Evolutionary conservation across 2,797 vertebrate species (phyloP).

Genomic region (Enteromius treurensis): DNA sequence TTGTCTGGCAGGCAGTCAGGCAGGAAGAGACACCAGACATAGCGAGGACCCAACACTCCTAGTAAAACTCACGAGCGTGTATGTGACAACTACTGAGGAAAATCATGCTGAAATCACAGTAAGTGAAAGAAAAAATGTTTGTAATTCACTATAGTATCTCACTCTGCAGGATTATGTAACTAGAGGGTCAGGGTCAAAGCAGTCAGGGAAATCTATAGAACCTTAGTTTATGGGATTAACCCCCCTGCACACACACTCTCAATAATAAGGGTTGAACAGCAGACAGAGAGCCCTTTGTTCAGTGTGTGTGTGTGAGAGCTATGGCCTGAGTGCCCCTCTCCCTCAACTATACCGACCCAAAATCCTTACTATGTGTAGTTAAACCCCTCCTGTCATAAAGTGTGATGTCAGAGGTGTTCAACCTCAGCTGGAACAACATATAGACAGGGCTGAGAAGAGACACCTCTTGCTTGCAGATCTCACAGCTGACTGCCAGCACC

Average conservation of each 20-base stretch:
- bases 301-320: slow-evolving; percentile 24
- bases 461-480: not conserved
- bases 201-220: slow-evolving; percentile 35
- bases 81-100: not conserved
- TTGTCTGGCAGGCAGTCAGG: slow-evolving; percentile 52
- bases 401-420: slow-evolving; percentile 13
- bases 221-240: slow-evolving; percentile 43
- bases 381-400: not conserved
- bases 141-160: not conserved
- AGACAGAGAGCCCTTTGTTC: slow-evolving; percentile 64
- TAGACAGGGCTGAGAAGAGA: too few relatives aligned
- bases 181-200: slow-evolving; percentile 39
- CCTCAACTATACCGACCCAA: slow-evolving; percentile 22
- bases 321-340: not conserved
- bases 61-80: not conserved
- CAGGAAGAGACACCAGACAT: slow-evolving; percentile 40
- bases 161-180: slow-evolving; percentile 40
- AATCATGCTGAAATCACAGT: not conserved
- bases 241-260: slow-evolving; percentile 25
- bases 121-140: not conserved
- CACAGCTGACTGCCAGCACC: not conserved
- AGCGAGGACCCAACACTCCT: slow-evolving; percentile 19
- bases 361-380: not conserved
- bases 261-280: slow-evolving; percentile 51
- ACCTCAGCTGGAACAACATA: slow-evolving; percentile 2